Evolutionary conservation across 2,797 vertebrate species (phyloP), one percentile per base, ranked within the genome.

Genomic region (Pipistrellus pygmaeus): DNA sequence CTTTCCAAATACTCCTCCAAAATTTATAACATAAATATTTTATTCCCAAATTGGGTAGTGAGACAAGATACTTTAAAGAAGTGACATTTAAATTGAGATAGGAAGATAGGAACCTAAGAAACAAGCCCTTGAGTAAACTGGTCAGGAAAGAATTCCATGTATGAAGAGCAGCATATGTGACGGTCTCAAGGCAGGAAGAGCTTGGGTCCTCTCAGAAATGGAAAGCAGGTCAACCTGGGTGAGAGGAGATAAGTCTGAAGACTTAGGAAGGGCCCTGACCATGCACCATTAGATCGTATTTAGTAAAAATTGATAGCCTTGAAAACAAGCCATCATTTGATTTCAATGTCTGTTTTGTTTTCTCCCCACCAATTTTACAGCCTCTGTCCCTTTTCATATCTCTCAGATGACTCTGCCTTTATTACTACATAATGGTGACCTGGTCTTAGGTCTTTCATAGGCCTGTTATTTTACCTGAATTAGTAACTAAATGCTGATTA

Each of bases 381-480:
- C 9, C 17, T 88, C 60, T 84, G n/a, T 21, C 27, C 8, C 9
- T 62, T 35, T 35, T 44, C 32, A 8, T 51, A 3, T 46, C 27
- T 66, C 71, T 75, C 48, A 25, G 64, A 60, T 62, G 25, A n/a
- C 44, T 69, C n/a, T 64, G n/a, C 11, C 62, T 84, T 75, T 55
- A 48, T 69, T 30, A 44, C 8, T 53, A 32, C 41, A 20, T 23
- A 66, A 69, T 25, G 32, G 25, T 35, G 44, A 8, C 32, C 8
- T 32, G 11, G n/a, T 78, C 27, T 82, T n/a, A 5, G 18, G 38
- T 85, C 48, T 90, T 88, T 62, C 68, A 8, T 3, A 14, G 27
- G n/a, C 41, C 25, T 46, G 23, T 68, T 53, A 32, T 78, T 94
- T 88, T 78, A 60, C 41, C 9, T 73, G 78, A 92, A 85, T 72